Evolutionary conservation across 2,797 vertebrate genomes (phyloP), one percentile per base, ranked within the genome.

Genomic region (Ctenochaetus hawaiiensis): DNA sequence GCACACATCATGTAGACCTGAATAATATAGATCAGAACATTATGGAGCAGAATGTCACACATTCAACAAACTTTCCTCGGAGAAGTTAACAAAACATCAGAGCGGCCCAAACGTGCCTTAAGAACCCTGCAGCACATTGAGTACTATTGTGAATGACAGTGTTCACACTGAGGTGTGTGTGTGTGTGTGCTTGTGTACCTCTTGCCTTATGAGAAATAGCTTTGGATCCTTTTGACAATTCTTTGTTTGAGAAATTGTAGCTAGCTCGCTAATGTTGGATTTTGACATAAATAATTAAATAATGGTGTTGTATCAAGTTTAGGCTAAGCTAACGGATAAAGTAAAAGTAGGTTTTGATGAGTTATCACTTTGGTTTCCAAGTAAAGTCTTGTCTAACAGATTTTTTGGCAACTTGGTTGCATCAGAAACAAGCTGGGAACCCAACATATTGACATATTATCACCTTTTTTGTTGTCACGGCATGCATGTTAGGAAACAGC

Each of bases 21-120:
- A n/a, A 41, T 54, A n/a, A 52, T 53, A 68, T 41, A 34, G 58
- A 67, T 52, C 23, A 34, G 60, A 61, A 60, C 26, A 52, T 64
- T 53, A 76, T 22, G 62, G 66, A 67, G 44, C 57, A 37, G 16
- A 37, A n/a, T 47, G 48, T 39, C 10, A 9, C 65, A 72, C 45
- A 47, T 16, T 39, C 54, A 39, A 23, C 17, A 18, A 13, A 63
- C 20, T 37, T 7, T 7, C 45, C 17, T 26, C 48, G 23, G 39
- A 26, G 52, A 47, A 41, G 4, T 67, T 66, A 12, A 66, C 14
- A 45, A 49, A 67, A 30, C 52, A 37, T 16, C 6, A 62, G 30
- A 58, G 13, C 20, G 23, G 47, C 20, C 0, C 13, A 20, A 8
- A 44, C 8, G 54, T n/a, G 16, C 14, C 17, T 8, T 22, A 22